Percentiles rank a stretch among this genome's conserved stretches.
Conservation (phyloP, 2,888 invertebrate species). For the Polydesmus complanatus region DNA sequence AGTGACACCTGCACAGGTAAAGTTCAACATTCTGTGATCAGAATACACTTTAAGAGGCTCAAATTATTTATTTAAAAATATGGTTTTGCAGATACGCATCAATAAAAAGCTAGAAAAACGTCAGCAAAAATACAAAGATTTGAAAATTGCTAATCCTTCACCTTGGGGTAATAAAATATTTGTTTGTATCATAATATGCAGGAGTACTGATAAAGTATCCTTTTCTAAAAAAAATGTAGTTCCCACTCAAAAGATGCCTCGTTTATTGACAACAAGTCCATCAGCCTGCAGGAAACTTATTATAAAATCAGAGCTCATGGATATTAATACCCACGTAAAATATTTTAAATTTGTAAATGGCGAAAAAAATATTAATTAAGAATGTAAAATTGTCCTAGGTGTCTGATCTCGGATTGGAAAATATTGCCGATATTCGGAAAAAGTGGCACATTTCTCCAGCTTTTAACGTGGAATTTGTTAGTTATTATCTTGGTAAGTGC, state of each 20-base stretch:
- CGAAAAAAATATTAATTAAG: too few relatives aligned
- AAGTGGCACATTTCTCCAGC: conserved; percentile 92
- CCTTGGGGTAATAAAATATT: conserved; percentile 63
- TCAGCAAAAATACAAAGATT: conserved; percentile 55
- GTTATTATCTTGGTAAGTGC: conserved; percentile 57
- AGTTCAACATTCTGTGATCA: background rate
- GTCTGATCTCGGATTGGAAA: conserved; percentile 50
- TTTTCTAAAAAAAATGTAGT: too few relatives aligned
- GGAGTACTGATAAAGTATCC: too few relatives aligned
- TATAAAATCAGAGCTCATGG: conserved; percentile 78
- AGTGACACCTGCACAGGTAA: conserved; percentile 26
- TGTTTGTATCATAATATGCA: too few relatives aligned
- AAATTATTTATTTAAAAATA: too few relatives aligned
- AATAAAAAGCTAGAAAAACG: conserved; percentile 46
- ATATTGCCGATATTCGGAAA: conserved; percentile 69
- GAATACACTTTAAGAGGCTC: too few relatives aligned
- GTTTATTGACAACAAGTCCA: conserved; percentile 76
- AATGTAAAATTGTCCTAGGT: too few relatives aligned
- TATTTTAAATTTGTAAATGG: background rate
- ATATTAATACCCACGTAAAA: conserved; percentile 52
- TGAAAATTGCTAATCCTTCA: conserved; percentile 29
- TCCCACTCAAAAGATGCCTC: conserved; percentile 87
- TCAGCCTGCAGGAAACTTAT: conserved; percentile 52
- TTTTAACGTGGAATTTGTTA: conserved; percentile 85
- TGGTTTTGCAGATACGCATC: conserved; percentile 28